Conservation (phyloP, 2,113 vertebrate species). For the Myocastor coypus region DNA sequence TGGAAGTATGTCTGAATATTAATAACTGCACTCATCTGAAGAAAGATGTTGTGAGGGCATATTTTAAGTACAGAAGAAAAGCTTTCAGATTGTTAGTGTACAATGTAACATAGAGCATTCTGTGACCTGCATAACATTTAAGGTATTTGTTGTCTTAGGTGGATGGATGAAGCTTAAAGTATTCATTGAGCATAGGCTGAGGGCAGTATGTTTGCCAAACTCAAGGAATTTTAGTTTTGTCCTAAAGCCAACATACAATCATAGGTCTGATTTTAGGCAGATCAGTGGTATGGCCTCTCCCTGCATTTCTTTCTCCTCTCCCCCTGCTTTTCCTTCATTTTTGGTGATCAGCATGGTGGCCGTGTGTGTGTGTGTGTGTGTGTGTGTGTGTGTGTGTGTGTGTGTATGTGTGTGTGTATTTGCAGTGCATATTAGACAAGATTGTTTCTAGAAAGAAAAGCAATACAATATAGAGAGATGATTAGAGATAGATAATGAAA, state of each 20-base stretch:
- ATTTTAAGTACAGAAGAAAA: not conserved
- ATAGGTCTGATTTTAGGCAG: not conserved
- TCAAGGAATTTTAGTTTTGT: constrained; percentile 38
- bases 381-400: too few relatives aligned
- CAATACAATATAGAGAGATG: not conserved
- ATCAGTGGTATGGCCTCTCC: not conserved
- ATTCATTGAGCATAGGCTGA: not conserved
- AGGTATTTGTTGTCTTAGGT: not conserved
- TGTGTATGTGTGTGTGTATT: too few relatives aligned
- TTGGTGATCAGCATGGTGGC: not conserved
- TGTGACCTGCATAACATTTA: not conserved
- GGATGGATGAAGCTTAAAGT: constrained; percentile 1
- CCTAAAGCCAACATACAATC: not conserved
- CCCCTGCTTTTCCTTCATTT: not conserved
- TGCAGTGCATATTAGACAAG: too few relatives aligned
- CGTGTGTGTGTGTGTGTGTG: too few relatives aligned
- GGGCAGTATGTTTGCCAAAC: not conserved
- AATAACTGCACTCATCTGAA: not conserved
- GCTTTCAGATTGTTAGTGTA: not conserved
- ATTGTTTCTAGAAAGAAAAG: not conserved
- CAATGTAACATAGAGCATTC: not conserved
- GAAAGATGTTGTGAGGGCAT: not conserved
- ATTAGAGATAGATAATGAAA: not conserved
- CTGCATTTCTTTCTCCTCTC: not conserved
- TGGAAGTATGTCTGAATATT: not conserved